These are phyloP conservation scores for Neotoxoptera formosana DNA, from an alignment of 1,140 invertebrate species.

Conservation along the genomic window DNA sequence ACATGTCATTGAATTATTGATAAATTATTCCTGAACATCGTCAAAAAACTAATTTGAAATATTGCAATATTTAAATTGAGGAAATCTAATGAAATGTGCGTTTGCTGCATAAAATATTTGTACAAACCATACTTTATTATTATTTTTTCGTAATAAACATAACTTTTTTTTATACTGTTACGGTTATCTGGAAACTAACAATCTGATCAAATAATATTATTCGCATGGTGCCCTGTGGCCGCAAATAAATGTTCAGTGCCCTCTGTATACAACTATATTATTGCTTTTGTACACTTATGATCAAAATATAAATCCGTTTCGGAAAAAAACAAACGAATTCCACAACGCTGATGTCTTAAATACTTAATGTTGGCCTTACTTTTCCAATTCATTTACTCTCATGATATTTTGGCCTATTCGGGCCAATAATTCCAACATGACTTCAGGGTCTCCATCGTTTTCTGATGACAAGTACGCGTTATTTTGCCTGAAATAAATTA, in stretches of 20 bases:
- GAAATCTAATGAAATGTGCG: not conserved
- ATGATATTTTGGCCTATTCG: slow-evolving; percentile 70
- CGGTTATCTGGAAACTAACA: not conserved
- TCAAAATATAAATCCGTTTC: not conserved
- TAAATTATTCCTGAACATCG: not conserved
- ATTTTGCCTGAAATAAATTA: slow-evolving; percentile 63
- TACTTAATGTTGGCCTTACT: slow-evolving; percentile 64
- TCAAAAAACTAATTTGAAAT: not conserved
- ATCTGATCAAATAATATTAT: slow-evolving; percentile 20
- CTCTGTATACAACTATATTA: not conserved
- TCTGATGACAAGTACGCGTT: slow-evolving; percentile 64
- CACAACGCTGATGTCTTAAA: not conserved
- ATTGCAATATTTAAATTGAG: slow-evolving; percentile 11
- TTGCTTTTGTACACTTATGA: not conserved
- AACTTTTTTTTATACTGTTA: not conserved
- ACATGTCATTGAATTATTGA: not conserved
- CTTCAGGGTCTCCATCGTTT: slow-evolving; percentile 65
- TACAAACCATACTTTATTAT: not conserved
- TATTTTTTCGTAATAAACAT: not conserved
- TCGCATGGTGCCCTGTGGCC: not conserved
- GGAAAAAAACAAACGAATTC: not conserved
- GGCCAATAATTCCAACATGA: slow-evolving; percentile 70
- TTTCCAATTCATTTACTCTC: slow-evolving; percentile 68
- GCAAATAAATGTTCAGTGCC: not conserved
- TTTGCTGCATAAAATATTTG: not conserved